Percentiles rank a stretch among this genome's conserved stretches.
Conservation (phyloP, 2,888 invertebrate species). For the Orgyia antiqua region DNA sequence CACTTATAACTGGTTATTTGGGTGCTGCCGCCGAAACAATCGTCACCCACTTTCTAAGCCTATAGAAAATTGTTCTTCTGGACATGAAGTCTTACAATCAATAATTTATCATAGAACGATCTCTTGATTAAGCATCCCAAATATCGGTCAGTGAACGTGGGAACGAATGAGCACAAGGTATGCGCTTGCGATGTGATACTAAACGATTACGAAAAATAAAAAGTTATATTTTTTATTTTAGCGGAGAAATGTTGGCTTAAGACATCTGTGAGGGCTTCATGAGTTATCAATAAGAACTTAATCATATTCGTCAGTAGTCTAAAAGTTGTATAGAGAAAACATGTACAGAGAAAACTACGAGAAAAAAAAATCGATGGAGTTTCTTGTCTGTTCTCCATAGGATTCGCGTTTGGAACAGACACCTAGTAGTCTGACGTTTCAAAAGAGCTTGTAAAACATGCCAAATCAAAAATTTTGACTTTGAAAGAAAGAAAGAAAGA, state of each 20-base stretch:
- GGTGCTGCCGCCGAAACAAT: conserved; percentile 11
- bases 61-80: conserved; percentile 50
- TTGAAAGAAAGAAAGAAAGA: too few relatives aligned
- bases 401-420: too few relatives aligned
- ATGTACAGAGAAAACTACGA: too few relatives aligned
- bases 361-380: too few relatives aligned
- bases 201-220: conserved; percentile 23
- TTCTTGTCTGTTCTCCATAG: too few relatives aligned
- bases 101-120: conserved; percentile 66
- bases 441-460: too few relatives aligned
- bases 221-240: conserved; percentile 12
- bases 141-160: conserved; percentile 55
- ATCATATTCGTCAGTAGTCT: too few relatives aligned
- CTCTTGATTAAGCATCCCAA: conserved; percentile 54
- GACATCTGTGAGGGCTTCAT: too few relatives aligned
- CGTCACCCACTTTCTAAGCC: conserved; percentile 31
- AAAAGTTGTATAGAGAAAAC: too few relatives aligned
- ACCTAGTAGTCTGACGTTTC: too few relatives aligned
- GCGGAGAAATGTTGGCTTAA: background rate
- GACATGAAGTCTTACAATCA: conserved; percentile 40
- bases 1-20: background rate
- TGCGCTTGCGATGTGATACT: conserved; percentile 17
- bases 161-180: conserved; percentile 32
- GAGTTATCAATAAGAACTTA: too few relatives aligned
- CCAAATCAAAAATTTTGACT: too few relatives aligned